Evolutionary conservation across 2,113 vertebrate genomes (phyloP).

Genomic region (Pandion haliaetus): DNA sequence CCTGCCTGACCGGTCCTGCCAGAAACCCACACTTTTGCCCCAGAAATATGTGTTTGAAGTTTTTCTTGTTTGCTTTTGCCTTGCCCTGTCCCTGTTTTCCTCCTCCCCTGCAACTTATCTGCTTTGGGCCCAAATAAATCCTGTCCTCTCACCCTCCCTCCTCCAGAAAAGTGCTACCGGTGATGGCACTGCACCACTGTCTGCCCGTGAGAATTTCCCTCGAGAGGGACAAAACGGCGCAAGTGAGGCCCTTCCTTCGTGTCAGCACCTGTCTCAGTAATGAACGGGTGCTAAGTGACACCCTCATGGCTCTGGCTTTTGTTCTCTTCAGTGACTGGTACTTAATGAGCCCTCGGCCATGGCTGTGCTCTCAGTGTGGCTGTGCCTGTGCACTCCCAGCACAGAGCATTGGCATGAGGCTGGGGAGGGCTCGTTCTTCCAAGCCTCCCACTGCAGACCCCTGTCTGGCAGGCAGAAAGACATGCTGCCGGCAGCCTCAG

Average conservation of each 20-base stretch:
- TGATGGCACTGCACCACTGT: not conserved
- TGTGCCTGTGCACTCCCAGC: not conserved
- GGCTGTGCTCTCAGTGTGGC: not conserved
- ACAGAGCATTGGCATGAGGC: not conserved
- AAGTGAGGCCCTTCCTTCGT: accelerated
- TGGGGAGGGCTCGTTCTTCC: not conserved
- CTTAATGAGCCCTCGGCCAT: not conserved
- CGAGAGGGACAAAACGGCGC: not conserved
- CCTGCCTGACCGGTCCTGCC: not conserved
- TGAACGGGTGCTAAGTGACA: not conserved
- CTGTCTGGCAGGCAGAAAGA: not conserved
- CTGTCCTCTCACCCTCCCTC: not conserved
- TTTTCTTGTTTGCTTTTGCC: not conserved
- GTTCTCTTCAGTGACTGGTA: not conserved
- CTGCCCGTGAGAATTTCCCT: not conserved
- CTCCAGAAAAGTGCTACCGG: not conserved
- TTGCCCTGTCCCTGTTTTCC: not conserved
- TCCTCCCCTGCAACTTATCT: not conserved
- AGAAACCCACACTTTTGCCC: not conserved
- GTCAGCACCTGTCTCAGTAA: not conserved
- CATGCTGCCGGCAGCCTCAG: not conserved
- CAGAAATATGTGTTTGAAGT: not conserved
- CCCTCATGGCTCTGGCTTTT: not conserved
- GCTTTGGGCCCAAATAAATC: not conserved
- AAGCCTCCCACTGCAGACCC: not conserved